A percentile compares a stretch with the other conserved stretches of the same genome.
phyloP scores from a whole-genome alignment of 1,140 invertebrate species.

The Drosophila cardini region DNA sequence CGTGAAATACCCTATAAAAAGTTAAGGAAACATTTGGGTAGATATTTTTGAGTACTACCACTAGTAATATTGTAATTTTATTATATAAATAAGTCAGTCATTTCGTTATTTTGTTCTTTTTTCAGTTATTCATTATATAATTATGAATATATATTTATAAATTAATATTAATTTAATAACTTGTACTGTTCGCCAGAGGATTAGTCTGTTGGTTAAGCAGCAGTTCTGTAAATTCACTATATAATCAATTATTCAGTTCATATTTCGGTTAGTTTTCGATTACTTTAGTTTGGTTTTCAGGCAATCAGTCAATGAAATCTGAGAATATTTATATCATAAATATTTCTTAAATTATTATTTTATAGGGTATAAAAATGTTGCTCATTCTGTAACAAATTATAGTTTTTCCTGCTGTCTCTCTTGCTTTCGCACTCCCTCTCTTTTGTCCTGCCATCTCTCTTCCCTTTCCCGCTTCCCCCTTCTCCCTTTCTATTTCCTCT shows the following conservation, averaged over 20 bases:
- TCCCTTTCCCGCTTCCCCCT: neutral
- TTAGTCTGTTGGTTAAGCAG: no score
- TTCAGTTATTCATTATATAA: no score
- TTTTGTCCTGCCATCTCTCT: neutral
- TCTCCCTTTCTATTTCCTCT: neutral
- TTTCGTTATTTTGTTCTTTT: no score
- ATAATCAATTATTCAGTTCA: no score
- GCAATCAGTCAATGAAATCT: no score
- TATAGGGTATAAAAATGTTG: slow-evolving; percentile 13
- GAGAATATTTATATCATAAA: no score
- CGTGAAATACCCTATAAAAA: slow-evolving; percentile 13
- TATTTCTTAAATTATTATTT: neutral
- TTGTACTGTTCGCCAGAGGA: no score
- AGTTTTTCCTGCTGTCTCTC: neutral
- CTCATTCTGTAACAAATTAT: slow-evolving; percentile 1
- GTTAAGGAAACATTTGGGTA: neutral
- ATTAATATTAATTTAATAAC: no score
- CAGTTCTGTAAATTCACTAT: no score
- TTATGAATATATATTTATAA: no score
- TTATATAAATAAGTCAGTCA: neutral
- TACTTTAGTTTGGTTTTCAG: no score
- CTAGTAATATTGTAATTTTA: neutral
- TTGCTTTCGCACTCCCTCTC: neutral
- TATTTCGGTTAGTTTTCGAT: no score
- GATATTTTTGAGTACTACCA: neutral